Evolutionary conservation across 2,888 invertebrate species (phyloP).

Genomic region (Protodeltote pygarga): DNA sequence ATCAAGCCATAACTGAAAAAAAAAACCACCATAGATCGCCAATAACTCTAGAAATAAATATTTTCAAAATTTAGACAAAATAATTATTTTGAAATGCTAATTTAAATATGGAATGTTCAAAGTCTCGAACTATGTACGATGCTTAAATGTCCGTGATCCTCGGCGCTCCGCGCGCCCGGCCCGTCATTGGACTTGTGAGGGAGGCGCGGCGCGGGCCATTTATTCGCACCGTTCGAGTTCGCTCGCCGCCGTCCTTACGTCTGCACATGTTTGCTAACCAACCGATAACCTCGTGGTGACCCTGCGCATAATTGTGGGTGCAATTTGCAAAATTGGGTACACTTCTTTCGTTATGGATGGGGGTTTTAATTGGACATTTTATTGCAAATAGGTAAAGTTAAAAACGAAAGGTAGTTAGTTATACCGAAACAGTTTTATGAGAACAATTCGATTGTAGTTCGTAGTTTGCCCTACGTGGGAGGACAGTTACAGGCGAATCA

Average conservation of each 20-base stretch:
- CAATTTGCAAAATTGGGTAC: constrained; percentile 28
- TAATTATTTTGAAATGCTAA: neutral
- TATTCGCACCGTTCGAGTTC: constrained; percentile 16
- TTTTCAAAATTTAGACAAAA: too few species aligned
- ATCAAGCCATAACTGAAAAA: too few species aligned
- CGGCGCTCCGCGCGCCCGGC: constrained; percentile 3
- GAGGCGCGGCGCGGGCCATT: constrained; percentile 34
- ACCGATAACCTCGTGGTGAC: constrained; percentile 43
- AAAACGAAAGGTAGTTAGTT: too few species aligned
- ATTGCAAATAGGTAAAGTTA: neutral
- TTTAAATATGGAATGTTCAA: neutral
- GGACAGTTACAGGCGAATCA: too few species aligned
- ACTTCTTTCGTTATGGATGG: constrained; percentile 4
- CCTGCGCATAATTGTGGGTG: constrained; percentile 39
- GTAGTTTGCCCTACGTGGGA: too few species aligned
- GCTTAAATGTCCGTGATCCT: constrained; percentile 27
- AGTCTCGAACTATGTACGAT: constrained; percentile 16
- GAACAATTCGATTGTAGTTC: too few species aligned
- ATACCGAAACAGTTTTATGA: too few species aligned
- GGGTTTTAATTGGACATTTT: constrained; percentile 13
- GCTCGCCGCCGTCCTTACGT: constrained; percentile 40
- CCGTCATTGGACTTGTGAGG: constrained; percentile 4
- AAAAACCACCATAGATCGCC: too few species aligned
- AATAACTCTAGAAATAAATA: too few species aligned
- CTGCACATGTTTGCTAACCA: constrained; percentile 46